Evolutionary conservation across 2,113 vertebrate genomes (phyloP), one percentile per base, ranked within the genome.

Genomic region (Terrapene triunguis): DNA sequence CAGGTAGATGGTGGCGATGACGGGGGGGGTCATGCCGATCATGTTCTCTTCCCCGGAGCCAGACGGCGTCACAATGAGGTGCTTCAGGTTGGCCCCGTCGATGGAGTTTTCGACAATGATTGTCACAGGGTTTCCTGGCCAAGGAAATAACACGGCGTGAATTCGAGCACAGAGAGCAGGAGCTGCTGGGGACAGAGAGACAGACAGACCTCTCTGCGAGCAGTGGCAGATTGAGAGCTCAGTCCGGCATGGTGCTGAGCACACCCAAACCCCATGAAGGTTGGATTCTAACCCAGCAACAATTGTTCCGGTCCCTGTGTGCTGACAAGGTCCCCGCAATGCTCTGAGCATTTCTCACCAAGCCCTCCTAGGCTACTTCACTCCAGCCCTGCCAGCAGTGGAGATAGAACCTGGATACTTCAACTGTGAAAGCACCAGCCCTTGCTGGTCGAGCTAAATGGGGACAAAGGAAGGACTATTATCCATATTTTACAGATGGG

Each of bases 41-140:
- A 99, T 98, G 98, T 99, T 99, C 98, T 99, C 99, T 96, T 99
- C 99, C 59, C 99, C 99, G 0, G 99, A 99, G 24, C 99, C 99
- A 0, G 98, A 91, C 0, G 99, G 99, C 0, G 98, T 99, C 82
- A 93, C 96, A 24, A 99, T 99, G 65, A 99, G 98, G 69, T 99
- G 98, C 8, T 97, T 97, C 88, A 99, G 93, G 5, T 98, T 98
- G 1, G 16, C 3, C 1, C 93, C 98, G 0, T 98, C 95, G 0
- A 98, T 97, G 35, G 98, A 88, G 1, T 98, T 98, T 91, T 98
- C 98, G 4, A 97, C 25, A 5, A 98, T 83, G 84, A 98, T 87
- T 32, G 95, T 96, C 91, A 98, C 94, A 0, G 98, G 98, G 79
- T 96, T 97, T 8, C 98, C 98, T 99, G 94, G 6, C 3, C 16